Evolutionary conservation across 2,888 invertebrate species (phyloP), one percentile per base, ranked within the genome.

Genomic region (Calliopum simillimum): DNA sequence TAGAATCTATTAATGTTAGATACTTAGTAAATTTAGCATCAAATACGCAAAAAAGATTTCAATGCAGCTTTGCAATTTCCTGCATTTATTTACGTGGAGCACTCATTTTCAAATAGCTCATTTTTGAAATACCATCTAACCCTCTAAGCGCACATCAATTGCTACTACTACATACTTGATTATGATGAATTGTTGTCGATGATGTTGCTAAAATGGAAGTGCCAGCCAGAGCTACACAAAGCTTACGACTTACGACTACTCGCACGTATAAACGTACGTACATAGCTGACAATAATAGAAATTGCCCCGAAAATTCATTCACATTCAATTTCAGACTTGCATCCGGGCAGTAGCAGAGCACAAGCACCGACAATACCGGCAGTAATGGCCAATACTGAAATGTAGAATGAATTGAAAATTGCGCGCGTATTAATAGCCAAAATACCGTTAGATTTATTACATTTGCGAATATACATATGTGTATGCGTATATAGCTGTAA

Each of bases 201-300:
- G 59, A n/a, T 44, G 67, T 8, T 33, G 33, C 33, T 33, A 33
- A 33, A 33, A 6, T 5, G 1, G 8, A 33, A 33, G 4, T 8
- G 33, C 8, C 0, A 33, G 33, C 33, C 8, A n/a, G n/a, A n/a
- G n/a, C n/a, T n/a, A 33, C 8, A 33, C 8, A 8, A 33, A 33
- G 33, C 8, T 5, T 8, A 6, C 8, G 8, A 33, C n/a, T n/a
- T n/a, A n/a, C n/a, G n/a, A n/a, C n/a, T n/a, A 33, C 8, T 5
- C 1, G 33, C 8, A 33, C 8, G 33, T 33, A 1, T 33, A 8
- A 33, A 33, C 11, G 59, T 33, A 25, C 49, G 47, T 23, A 12
- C 56, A 58, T 70, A 73, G 64, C 73, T 75, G 73, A 71, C 73
- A 68, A 68, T 74, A 73, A 75, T 73, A 71, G 75, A 71, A 69